Percentiles rank a stretch among this genome's conserved stretches.
phyloP scores from a whole-genome alignment of 2,113 vertebrate species.

The Gila orcuttii region DNA sequence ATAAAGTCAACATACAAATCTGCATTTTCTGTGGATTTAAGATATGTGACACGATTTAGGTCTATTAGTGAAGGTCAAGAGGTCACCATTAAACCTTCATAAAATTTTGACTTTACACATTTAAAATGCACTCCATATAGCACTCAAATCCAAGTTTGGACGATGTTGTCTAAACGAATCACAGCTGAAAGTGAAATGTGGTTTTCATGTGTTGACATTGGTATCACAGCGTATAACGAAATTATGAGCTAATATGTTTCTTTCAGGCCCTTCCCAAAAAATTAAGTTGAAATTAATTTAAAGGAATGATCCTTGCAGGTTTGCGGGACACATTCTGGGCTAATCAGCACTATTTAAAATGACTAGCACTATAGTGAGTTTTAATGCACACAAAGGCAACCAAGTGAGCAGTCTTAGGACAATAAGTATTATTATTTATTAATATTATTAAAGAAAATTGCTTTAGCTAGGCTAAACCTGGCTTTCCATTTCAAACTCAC shows the following conservation, averaged over 20 bases:
- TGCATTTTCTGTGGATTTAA: neutral
- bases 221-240: neutral
- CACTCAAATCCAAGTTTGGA: neutral
- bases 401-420: neutral
- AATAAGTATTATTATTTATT: neutral
- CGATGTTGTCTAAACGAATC: neutral
- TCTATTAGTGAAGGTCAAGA: neutral
- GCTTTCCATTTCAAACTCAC: neutral
- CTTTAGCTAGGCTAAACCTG: neutral
- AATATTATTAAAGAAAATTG: neutral
- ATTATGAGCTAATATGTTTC: neutral
- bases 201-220: neutral
- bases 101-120: neutral
- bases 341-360: neutral
- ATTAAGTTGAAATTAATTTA: too few relatives aligned
- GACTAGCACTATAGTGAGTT: neutral
- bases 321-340: too few relatives aligned
- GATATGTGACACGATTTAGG: neutral
- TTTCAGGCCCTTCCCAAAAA: neutral
- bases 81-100: neutral
- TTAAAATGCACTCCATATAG: neutral
- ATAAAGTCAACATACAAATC: neutral
- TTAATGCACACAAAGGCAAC: neutral
- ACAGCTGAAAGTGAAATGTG: slow-evolving; percentile 15
- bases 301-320: too few relatives aligned